Evolutionary conservation across 2,113 vertebrate species (phyloP).

Genomic region (Rattus rattus): DNA sequence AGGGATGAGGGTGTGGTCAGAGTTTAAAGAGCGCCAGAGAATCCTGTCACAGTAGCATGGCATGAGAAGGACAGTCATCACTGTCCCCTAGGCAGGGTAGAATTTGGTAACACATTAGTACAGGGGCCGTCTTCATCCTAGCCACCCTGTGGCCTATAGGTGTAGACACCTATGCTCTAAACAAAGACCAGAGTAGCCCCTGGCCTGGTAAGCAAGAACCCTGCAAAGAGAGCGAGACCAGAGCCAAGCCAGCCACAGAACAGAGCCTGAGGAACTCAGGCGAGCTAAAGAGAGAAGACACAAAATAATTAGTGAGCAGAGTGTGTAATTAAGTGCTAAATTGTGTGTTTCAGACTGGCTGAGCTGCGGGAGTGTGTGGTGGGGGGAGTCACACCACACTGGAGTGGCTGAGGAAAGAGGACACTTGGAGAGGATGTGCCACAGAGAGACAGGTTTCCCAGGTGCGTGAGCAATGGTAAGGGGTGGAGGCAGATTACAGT

Average conservation of each 20-base stretch:
- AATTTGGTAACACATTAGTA: neutral
- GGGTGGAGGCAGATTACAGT: neutral
- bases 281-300: constrained; percentile 22
- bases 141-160: no score
- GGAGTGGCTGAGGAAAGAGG: neutral
- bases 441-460: neutral
- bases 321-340: constrained; percentile 74
- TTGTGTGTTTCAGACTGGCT: constrained; percentile 69
- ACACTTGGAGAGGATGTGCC: neutral
- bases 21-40: neutral
- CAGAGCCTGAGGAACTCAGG: neutral
- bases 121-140: rapidly evolving
- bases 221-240: neutral
- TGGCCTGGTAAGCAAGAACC: no score
- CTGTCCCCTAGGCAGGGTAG: no score
- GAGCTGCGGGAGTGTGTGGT: neutral
- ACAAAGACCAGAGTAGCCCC: rapidly evolving
- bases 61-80: neutral
- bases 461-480: neutral
- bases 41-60: neutral
- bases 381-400: neutral
- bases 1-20: no score
- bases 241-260: neutral
- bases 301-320: constrained; percentile 71
- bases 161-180: neutral